Conservation (phyloP, 2,113 vertebrate species). For the Podarcis cretensis region DNA sequence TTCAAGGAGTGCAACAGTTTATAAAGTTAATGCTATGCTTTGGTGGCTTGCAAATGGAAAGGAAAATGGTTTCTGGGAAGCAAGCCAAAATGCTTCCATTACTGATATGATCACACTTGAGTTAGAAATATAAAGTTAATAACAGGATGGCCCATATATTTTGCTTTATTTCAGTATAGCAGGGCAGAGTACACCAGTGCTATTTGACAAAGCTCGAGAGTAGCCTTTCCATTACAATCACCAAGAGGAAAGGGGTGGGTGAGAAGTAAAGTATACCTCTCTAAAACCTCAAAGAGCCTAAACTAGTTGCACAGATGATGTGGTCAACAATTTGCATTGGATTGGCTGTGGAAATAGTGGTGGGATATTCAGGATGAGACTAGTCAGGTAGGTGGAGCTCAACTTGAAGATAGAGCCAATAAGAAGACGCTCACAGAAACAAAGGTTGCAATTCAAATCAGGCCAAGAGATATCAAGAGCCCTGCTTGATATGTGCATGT, state of each 20-base stretch:
- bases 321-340: background rate
- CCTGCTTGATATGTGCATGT: background rate
- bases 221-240: background rate
- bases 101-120: conserved; percentile 23
- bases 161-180: conserved; percentile 38
- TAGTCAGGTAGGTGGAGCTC: background rate
- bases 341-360: background rate
- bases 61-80: conserved; percentile 48
- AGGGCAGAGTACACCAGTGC: background rate
- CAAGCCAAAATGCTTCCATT: conserved; percentile 32
- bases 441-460: background rate
- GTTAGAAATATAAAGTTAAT: conserved; percentile 52
- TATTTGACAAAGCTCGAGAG: background rate
- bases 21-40: conserved; percentile 25
- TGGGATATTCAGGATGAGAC: background rate
- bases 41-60: conserved; percentile 40
- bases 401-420: background rate
- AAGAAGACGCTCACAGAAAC: background rate
- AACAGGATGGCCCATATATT: conserved; percentile 23
- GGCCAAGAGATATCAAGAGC: no score
- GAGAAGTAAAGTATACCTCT: background rate
- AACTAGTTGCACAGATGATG: background rate
- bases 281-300: background rate
- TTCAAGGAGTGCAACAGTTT: background rate
- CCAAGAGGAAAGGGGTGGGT: background rate